Base-by-base conservation (phyloP, 2,113 vertebrate genomes). In the Nyctibius bracteatus region DNA sequence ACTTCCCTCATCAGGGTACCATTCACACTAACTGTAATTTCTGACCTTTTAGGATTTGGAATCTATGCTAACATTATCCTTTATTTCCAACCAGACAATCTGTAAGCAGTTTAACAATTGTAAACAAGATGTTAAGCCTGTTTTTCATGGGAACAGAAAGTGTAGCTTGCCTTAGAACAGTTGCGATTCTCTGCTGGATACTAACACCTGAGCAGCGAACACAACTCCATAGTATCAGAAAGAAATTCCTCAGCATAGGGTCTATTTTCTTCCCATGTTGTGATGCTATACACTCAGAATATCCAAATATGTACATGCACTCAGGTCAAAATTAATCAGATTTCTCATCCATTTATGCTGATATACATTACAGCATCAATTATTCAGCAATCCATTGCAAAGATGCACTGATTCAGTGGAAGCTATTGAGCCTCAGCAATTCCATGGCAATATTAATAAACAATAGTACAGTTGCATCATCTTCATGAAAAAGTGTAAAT, bases 51-150 rank as follows among this genome's bases (percentile, higher is more conserved):
- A 61, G 0, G 4, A 14, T 43, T 70, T 66, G 19, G 6, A 72
- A 68, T 51, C 55, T 28, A 14, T 1, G 1, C 24, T 49, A 65
- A 58, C 2, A 0, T 37, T n/a, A 49, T 2, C 16, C 39, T 73
- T 65, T 7, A 54, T 51, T 88, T 72, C 39, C 43, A 62, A n/a
- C 6, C 11, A 71, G 35, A 66, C 13, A 61, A 65, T 20, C n/a
- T 81, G 65, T 43, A 70, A 61, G 80, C 37, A 77, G 9, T 46
- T 83, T 54, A 70, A 62, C 39, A 84, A 43, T 41, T 11, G 6
- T 4, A 65, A 61, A 82, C 5, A 73, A 88, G 63, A 44, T 8
- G 52, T 27, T 47, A 58, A 22, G 43, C 52, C 44, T 55, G 8
- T 21, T 82, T 81, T 27, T 58, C 27, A 6, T 3, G 19, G 72